Evolutionary conservation across 2,113 vertebrate species (phyloP).

Genomic region (Chunga burmeisteri): DNA sequence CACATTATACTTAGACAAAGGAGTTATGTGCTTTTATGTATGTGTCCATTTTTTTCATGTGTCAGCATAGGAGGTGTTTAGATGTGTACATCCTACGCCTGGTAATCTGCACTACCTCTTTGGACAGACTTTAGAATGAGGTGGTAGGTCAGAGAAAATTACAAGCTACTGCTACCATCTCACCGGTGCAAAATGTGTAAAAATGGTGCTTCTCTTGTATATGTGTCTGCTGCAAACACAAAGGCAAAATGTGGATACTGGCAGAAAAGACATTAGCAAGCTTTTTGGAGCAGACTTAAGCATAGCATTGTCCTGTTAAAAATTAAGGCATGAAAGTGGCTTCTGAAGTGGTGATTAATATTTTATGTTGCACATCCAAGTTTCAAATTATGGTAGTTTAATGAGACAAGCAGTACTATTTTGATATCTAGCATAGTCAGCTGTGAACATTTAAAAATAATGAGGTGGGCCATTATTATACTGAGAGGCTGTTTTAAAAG

Average conservation of each 20-base stretch:
- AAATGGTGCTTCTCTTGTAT: neutral
- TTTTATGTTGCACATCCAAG: neutral
- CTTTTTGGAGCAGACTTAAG: neutral
- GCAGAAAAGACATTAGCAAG: neutral
- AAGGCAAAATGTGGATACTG: neutral
- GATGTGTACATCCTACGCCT: neutral
- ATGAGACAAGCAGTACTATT: neutral
- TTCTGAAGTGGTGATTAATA: constrained; percentile 11
- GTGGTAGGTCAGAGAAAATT: neutral
- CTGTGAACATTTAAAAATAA: neutral
- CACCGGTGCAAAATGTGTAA: neutral
- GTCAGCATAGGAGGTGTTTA: neutral
- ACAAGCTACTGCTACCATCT: neutral
- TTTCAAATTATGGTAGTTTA: neutral
- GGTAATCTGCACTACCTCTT: neutral
- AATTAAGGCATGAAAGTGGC: neutral
- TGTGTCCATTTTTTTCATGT: neutral
- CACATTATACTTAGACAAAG: neutral
- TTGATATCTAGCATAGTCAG: neutral
- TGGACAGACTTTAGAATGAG: neutral
- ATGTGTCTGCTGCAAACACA: neutral
- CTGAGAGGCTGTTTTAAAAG: neutral
- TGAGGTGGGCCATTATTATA: neutral
- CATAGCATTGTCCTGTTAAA: neutral
- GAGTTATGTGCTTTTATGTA: neutral